These are phyloP conservation scores for Amblyopsis hoosieri DNA, from an alignment of 2,797 vertebrate species.

Conservation along the genomic window DNA sequence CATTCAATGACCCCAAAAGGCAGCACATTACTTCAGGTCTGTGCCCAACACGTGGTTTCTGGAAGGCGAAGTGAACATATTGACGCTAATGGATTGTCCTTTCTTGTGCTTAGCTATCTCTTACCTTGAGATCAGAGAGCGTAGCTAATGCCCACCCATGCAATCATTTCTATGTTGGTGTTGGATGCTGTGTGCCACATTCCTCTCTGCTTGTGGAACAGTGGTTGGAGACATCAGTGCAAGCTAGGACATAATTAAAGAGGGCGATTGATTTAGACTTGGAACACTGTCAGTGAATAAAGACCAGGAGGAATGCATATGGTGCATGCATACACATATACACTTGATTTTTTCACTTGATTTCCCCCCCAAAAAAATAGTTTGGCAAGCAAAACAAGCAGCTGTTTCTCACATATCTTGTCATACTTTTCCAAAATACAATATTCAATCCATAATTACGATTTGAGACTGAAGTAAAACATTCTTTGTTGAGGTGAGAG, in stretches of 20 bases:
- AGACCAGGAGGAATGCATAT: constrained; percentile 4
- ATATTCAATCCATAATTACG: too few species aligned
- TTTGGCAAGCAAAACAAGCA: neutral
- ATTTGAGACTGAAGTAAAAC: too few species aligned
- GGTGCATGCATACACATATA: neutral
- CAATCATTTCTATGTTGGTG: constrained; percentile 19
- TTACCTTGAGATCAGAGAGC: constrained; percentile 21
- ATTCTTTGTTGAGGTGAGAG: neutral
- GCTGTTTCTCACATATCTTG: neutral
- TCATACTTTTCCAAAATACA: too few species aligned
- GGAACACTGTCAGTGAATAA: constrained; percentile 6
- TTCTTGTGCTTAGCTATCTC: constrained; percentile 12
- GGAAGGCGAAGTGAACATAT: constrained; percentile 16
- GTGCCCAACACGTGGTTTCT: neutral
- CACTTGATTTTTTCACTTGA: too few species aligned
- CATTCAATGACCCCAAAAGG: too few species aligned
- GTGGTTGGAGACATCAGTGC: constrained; percentile 11
- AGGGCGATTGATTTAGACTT: constrained; percentile 23
- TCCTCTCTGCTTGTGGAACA: neutral
- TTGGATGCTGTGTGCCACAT: neutral
- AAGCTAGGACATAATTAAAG: constrained; percentile 24
- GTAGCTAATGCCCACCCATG: constrained; percentile 5
- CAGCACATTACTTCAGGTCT: neutral
- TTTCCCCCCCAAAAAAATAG: neutral
- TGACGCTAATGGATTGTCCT: constrained; percentile 34